Evolutionary conservation across 2,113 vertebrate species (phyloP).

Genomic region (Falcunculus frontatus): DNA sequence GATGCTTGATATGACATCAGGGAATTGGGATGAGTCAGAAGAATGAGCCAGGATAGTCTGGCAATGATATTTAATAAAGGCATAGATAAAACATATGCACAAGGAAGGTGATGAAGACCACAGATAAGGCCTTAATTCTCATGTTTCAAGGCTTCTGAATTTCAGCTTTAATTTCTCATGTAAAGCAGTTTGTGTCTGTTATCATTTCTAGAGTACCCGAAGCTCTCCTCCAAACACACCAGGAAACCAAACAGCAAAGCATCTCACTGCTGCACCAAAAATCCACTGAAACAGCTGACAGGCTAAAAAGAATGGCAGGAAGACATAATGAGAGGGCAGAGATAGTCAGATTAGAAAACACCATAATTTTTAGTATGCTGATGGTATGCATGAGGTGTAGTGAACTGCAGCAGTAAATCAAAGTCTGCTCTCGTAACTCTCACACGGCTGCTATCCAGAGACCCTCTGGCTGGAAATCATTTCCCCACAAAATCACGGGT

Average conservation of each 20-base stretch:
- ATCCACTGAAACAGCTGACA: neutral
- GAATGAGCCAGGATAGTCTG: neutral
- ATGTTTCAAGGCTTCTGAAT: neutral
- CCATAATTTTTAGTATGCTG: neutral
- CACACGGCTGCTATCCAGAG: neutral
- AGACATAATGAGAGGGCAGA: neutral
- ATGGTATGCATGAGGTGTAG: neutral
- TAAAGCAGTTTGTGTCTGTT: neutral
- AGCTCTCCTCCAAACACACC: neutral
- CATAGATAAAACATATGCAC: neutral
- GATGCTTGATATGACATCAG: neutral
- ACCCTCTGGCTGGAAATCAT: neutral
- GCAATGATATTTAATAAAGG: neutral
- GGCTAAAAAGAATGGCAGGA: neutral
- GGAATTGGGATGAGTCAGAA: neutral
- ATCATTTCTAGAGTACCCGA: neutral
- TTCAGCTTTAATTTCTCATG: neutral
- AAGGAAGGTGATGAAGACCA: neutral
- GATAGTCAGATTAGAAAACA: neutral
- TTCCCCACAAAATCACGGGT: neutral
- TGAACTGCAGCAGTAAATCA: neutral
- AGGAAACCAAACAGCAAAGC: neutral
- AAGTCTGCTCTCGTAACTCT: neutral
- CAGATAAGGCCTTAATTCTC: neutral
- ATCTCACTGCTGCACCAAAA: neutral